Evolutionary conservation across 2,113 vertebrate genomes (phyloP), one percentile per base, ranked within the genome.

Genomic region (Hypomesus transpacificus): DNA sequence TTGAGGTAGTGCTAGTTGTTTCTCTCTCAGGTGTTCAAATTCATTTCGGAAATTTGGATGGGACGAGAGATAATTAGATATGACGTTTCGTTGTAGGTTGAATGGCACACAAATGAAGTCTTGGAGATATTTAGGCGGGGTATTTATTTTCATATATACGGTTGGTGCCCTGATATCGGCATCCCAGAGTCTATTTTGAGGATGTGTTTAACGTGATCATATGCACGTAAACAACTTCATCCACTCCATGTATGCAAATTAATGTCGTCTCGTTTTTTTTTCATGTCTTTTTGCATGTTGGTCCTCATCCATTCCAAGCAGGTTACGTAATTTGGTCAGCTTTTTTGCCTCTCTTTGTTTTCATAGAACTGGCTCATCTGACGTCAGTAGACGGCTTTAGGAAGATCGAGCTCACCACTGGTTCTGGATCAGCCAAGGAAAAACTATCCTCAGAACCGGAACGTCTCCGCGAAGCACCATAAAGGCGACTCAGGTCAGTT

Each of bases 311-410:
- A 28, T 62, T 60, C 22, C 39, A 3, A 14, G 14, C 14, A 65
- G 5, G 14, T 88, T 86, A 75, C 77, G 76, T 83, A 85, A 87
- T 69, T 4, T 2, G 5, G 26, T 54, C 22, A 56, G 28, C 20
- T 62, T 6, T 46, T 62, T 18, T 34, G 9, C 1, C 54, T 31
- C 9, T 8, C 69, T 63, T 75, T 58, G 52, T 83, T 82, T 70
- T 81, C 69, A 73, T 70, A 68, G 20, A 69, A 46, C 50, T 68
- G 13, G 18, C 17, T 20, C 28, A 34, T n/a, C n/a, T 77, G 79
- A 87, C 84, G 89, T 90, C 89, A 88, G 53, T 81, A 70, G 3
- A 22, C 69, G 75, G 82, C 73, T 81, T 69, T 61, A 62, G 22
- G 73, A 79, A 74, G 63, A 71, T 75, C 69, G 73, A 34, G 66